A percentile compares a stretch with the other conserved stretches of the same genome.
These are phyloP conservation scores for Formica selysi DNA, from an alignment of 1,140 invertebrate species.

Conservation along the genomic window DNA sequence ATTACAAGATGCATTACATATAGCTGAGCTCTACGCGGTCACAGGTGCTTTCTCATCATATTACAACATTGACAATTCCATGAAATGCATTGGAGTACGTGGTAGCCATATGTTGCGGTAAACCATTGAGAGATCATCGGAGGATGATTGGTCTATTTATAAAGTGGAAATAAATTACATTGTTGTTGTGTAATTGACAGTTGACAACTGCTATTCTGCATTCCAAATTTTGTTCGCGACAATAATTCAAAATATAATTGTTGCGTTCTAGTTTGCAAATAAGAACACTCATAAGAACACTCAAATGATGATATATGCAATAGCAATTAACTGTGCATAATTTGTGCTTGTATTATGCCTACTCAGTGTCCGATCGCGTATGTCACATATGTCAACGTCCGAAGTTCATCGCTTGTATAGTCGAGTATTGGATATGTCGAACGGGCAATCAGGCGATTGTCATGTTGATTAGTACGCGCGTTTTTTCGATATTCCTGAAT, in stretches of 20 bases:
- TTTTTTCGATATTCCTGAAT: conserved; percentile 41
- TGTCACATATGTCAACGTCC: conserved; percentile 29
- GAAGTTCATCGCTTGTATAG: conserved; percentile 17
- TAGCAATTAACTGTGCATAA: conserved; percentile 44
- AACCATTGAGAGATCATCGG: conserved; percentile 17
- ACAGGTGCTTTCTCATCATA: conserved; percentile 39
- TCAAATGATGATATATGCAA: not conserved
- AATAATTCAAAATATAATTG: conserved; percentile 48
- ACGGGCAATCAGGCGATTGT: conserved; percentile 34
- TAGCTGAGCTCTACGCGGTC: conserved; percentile 12
- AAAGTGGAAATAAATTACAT: conserved; percentile 18
- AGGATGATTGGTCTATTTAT: conserved; percentile 28
- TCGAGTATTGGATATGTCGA: conserved; percentile 35
- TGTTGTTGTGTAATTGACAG: conserved; percentile 27
- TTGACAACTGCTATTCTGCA: conserved; percentile 33
- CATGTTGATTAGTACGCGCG: conserved; percentile 35
- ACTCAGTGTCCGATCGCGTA: conserved; percentile 12
- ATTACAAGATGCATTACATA: conserved; percentile 31
- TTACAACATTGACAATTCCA: conserved; percentile 40
- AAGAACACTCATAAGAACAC: conserved; percentile 15
- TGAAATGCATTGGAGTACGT: conserved; percentile 17
- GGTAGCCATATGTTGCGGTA: conserved; percentile 6
- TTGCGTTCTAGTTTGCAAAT: conserved; percentile 1
- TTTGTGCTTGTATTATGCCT: conserved; percentile 38
- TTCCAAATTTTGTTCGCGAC: conserved; percentile 27